phyloP scores from a whole-genome alignment of 2,113 vertebrate genomes.

The Hypanus sabinus region DNA sequence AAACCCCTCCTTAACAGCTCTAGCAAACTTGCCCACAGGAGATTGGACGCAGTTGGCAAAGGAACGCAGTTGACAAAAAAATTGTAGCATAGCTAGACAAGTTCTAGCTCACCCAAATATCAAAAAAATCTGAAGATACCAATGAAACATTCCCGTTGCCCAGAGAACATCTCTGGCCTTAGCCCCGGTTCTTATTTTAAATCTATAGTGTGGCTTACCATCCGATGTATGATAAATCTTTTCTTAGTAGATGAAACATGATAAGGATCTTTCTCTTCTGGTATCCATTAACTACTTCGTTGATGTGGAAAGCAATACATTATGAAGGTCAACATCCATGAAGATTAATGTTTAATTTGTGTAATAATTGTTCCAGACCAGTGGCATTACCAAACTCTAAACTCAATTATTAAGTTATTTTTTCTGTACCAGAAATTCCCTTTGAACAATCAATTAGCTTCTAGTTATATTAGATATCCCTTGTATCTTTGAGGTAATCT shows the following conservation, averaged over 20 bases:
- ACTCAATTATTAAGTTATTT: not conserved
- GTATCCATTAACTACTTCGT: not conserved
- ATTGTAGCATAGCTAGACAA: not conserved
- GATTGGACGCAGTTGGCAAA: not conserved
- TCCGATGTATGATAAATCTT: not conserved
- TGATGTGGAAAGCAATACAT: not conserved
- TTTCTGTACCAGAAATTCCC: not conserved
- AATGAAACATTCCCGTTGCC: not conserved
- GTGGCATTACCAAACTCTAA: not conserved
- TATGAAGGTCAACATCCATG: not conserved
- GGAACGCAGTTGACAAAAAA: not conserved
- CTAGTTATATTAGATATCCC: not conserved
- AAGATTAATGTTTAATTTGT: constrained; percentile 23
- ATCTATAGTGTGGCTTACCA: not conserved
- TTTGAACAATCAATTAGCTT: not conserved
- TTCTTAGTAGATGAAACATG: not conserved
- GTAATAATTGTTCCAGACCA: constrained; percentile 3
- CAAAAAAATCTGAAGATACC: not conserved
- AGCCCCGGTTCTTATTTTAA: not conserved
- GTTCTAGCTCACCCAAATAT: not conserved
- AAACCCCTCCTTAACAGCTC: too few relatives aligned
- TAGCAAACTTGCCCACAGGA: too few relatives aligned
- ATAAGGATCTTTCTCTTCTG: not conserved
- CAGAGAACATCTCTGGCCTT: not conserved
- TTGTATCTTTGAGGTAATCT: not conserved